Percentiles rank a stretch among this genome's conserved stretches.
Evolutionary conservation across 2,888 invertebrate species (phyloP).

Genomic region (Rotaria macrura): DNA sequence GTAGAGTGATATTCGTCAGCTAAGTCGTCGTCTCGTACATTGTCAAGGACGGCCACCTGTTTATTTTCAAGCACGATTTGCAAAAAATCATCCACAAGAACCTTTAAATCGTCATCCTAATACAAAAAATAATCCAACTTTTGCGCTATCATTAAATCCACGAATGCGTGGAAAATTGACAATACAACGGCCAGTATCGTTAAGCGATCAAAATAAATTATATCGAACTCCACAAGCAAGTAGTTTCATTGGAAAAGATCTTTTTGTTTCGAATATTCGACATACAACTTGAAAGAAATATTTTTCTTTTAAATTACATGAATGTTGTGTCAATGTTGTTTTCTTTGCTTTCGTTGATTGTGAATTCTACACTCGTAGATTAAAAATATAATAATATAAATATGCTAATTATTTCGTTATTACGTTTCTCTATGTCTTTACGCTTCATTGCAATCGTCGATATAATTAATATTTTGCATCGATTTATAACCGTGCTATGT

Average conservation of each 20-base stretch:
- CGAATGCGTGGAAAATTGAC: not conserved
- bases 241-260: not conserved
- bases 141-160: not conserved
- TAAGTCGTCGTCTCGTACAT: not conserved
- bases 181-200: not conserved
- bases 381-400: not conserved
- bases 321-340: not conserved
- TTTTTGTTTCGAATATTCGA: not conserved
- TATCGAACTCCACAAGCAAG: not conserved
- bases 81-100: not conserved
- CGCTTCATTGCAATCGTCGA: not conserved
- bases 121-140: not conserved
- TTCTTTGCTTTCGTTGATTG: not conserved
- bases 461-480: not conserved
- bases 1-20: conserved; percentile 1
- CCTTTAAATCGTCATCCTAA: not conserved
- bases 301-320: not conserved
- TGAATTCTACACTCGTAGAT: not conserved
- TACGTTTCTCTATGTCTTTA: not conserved
- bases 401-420: not conserved
- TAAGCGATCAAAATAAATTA: not conserved
- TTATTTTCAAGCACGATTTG: not conserved
- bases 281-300: not conserved
- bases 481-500: not conserved
- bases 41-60: not conserved